Percentiles rank a stretch among this genome's conserved stretches.
Evolutionary conservation across 2,113 vertebrate species (phyloP).

Genomic region (Scatophagus argus): DNA sequence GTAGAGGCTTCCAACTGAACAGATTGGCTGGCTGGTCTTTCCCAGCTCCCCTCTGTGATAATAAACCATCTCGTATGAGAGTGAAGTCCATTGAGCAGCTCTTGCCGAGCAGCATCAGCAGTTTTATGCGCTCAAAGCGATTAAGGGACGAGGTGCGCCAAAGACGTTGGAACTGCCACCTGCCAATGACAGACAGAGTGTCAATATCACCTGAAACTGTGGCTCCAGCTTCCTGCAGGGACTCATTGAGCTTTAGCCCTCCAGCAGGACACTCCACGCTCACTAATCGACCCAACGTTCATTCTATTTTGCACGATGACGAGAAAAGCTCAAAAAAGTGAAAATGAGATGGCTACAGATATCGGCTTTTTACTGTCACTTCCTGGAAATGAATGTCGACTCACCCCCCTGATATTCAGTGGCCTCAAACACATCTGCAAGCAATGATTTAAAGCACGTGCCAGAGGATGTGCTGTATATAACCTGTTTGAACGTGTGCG

Average conservation of each 20-base stretch:
- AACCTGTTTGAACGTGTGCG: neutral
- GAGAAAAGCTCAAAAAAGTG: neutral
- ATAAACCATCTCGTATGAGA: conserved; percentile 51
- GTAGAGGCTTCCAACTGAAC: conserved; percentile 47
- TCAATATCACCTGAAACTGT: conserved; percentile 50
- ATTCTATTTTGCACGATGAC: neutral
- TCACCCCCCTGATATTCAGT: neutral
- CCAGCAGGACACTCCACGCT: neutral
- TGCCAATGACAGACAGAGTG: conserved; percentile 18
- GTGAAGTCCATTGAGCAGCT: conserved; percentile 37
- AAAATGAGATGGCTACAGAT: neutral
- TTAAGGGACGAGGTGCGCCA: conserved; percentile 39
- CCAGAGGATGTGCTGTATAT: neutral
- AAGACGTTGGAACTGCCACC: conserved; percentile 24
- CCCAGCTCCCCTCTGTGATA: conserved; percentile 39
- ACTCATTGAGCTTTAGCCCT: conserved; percentile 25
- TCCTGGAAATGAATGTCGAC: neutral
- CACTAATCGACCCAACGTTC: neutral
- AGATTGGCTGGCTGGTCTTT: conserved; percentile 34
- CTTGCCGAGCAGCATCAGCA: conserved; percentile 52
- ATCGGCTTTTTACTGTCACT: neutral
- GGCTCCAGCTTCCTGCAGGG: neutral
- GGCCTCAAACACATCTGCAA: neutral
- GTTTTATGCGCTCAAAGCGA: conserved; percentile 36
- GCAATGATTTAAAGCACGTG: neutral